A percentile compares a stretch with the other conserved stretches of the same genome.
These are phyloP conservation scores for Pachyramphus minor DNA, from an alignment of 2,113 vertebrate species.

Conservation along the genomic window DNA sequence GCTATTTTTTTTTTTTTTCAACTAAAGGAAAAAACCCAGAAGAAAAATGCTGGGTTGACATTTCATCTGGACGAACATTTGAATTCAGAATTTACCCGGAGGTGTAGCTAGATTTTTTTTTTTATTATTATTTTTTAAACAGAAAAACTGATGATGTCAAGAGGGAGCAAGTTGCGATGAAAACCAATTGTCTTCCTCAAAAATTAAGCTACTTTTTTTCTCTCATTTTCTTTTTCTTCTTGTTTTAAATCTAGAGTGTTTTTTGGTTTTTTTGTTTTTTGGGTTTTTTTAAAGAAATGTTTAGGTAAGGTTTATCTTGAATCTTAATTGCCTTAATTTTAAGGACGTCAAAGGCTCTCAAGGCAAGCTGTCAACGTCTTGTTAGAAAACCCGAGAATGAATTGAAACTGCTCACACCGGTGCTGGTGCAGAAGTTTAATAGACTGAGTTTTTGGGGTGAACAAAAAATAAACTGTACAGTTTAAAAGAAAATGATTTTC, in stretches of 20 bases:
- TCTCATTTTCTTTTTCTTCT: slow-evolving; percentile 81
- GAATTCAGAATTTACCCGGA: slow-evolving; percentile 80
- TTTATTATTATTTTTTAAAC: slow-evolving; percentile 11
- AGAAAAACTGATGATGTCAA: slow-evolving; percentile 70
- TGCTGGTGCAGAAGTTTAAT: slow-evolving; percentile 80
- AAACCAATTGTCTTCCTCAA: slow-evolving; percentile 90
- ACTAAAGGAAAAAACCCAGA: slow-evolving; percentile 73
- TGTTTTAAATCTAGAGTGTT: slow-evolving; percentile 67
- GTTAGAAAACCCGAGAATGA: slow-evolving; percentile 78
- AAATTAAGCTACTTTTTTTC: slow-evolving; percentile 89
- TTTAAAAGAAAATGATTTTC: slow-evolving; percentile 92
- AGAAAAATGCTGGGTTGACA: slow-evolving; percentile 70
- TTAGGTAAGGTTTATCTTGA: slow-evolving; percentile 92
- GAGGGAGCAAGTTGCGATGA: slow-evolving; percentile 77
- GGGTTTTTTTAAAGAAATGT: slow-evolving; percentile 84
- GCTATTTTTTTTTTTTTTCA: slow-evolving; percentile 75
- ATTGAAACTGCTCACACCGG: slow-evolving; percentile 80
- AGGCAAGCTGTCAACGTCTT: slow-evolving; percentile 85
- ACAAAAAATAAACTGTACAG: slow-evolving; percentile 89
- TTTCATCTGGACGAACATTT: slow-evolving; percentile 76
- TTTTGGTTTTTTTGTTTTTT: slow-evolving; percentile 60
- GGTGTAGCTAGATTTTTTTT: slow-evolving; percentile 78
- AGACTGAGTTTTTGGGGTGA: slow-evolving; percentile 83
- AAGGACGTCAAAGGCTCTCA: slow-evolving; percentile 87
- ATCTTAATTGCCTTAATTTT: slow-evolving; percentile 99